Base-by-base conservation (phyloP, 2,888 invertebrate genomes). In the Strigamia crassipes region DNA sequence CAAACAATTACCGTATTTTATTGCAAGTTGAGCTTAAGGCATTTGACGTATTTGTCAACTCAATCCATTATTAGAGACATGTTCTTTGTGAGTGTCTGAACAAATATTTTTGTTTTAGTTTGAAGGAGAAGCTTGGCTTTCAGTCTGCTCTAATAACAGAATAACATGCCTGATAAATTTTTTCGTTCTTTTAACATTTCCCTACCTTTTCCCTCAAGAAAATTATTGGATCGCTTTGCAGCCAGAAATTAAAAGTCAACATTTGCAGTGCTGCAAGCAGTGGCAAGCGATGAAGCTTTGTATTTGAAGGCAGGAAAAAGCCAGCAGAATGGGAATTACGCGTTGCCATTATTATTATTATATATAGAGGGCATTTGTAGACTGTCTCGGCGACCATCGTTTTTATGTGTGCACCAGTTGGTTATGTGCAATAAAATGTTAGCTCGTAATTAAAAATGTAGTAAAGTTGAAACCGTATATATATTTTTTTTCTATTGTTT, bases 391-490 rank as follows among this genome's bases (percentile, higher is more conserved):
- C 73, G 73, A 31, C 73, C 27, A 73, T 73, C 73, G 27, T 73
- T 73, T 73, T 73, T 73, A 73, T 73, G 73, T 73, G 27, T 13
- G 73, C 73, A n/a, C 73, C 73, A 73, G 73, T 73, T 73, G 73
- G 61, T 73, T 73, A 73, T 73, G 73, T 73, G 73, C 73, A 73
- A 73, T 73, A 73, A 73, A 73, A 73, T 73, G 73, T 73, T 73
- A 73, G 73, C 73, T 73, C 73, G 73, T 73, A 73, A 73, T 73
- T 73, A 73, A 66, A 66, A 66, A 73, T 73, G 73, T 73, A 73
- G 73, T 73, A 73, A 73, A 73, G 27, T 73, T n/a, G 31, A 73
- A 27, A 27, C 73, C 73, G 12, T 73, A n/a, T 31, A 4, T 73
- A 8, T 27, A 23, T 5, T 51, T 1, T 1, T 66, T 66, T 66